Conservation (phyloP, 2,888 invertebrate species). For the Lymantria dispar region DNA sequence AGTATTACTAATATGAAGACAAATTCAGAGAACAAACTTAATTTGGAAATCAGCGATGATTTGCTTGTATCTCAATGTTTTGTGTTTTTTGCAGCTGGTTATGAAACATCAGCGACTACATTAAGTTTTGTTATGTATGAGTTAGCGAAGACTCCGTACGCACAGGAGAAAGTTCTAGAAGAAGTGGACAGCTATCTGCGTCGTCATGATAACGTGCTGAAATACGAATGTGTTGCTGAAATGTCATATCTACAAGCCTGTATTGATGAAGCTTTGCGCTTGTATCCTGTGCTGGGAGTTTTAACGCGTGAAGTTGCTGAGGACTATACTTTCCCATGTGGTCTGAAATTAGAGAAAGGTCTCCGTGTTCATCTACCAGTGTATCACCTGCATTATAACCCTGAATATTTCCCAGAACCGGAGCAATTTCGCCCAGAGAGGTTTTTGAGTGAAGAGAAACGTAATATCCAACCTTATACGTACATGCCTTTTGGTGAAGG, state of each 20-base stretch:
- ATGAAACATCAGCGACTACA: slow-evolving; percentile 52
- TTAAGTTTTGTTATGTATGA: slow-evolving; percentile 45
- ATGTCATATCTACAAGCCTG: not conserved
- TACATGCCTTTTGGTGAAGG: slow-evolving; percentile 57
- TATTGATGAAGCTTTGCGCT: not conserved
- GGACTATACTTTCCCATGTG: not conserved
- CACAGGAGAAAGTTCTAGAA: slow-evolving; percentile 35
- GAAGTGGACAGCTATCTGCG: slow-evolving; percentile 44
- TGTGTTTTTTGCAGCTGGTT: slow-evolving; percentile 67
- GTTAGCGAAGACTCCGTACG: slow-evolving; percentile 45
- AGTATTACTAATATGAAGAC: slow-evolving; percentile 40
- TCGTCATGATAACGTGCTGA: not conserved
- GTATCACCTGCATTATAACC: slow-evolving; percentile 5
- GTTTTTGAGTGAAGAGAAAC: slow-evolving; percentile 40
- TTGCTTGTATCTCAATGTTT: slow-evolving; percentile 78
- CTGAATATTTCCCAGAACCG: slow-evolving; percentile 47
- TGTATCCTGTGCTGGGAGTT: not conserved
- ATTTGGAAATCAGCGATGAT: slow-evolving; percentile 38
- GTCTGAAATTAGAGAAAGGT: not conserved
- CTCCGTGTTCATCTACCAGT: not conserved
- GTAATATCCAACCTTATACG: slow-evolving; percentile 37
- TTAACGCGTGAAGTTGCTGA: not conserved
- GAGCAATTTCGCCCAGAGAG: slow-evolving; percentile 44
- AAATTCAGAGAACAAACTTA: slow-evolving; percentile 20
- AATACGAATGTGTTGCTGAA: not conserved